Conservation (phyloP, 1,140 invertebrate species). For the Hypsibius dujardini region DNA sequence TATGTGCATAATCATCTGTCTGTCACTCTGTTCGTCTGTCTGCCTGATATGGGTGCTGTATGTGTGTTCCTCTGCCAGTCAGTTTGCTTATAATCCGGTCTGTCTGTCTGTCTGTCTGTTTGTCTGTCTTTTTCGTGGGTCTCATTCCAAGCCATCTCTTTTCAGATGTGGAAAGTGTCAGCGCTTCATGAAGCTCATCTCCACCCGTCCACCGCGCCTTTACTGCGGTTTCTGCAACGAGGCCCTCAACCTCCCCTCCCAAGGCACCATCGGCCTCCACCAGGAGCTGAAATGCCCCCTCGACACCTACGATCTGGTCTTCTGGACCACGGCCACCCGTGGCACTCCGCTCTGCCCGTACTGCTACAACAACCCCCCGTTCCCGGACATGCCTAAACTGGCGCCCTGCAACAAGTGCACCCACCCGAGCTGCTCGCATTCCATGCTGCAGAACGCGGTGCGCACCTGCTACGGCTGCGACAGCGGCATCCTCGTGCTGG, state of each 20-base stretch:
- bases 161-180: constrained; percentile 94
- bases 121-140: too few relatives aligned
- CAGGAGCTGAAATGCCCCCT: constrained; percentile 91
- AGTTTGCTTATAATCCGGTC: too few relatives aligned
- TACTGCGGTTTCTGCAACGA: constrained; percentile 91
- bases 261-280: constrained; percentile 77
- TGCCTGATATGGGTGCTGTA: too few relatives aligned
- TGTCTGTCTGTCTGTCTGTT: too few relatives aligned
- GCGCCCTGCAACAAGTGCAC: constrained; percentile 84
- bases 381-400: constrained; percentile 79
- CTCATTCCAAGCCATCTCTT: too few relatives aligned
- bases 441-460: constrained; percentile 65
- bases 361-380: constrained; percentile 95
- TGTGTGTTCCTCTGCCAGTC: too few relatives aligned
- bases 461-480: constrained; percentile 78
- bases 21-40: too few relatives aligned
- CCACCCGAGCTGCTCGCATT: constrained; percentile 80
- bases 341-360: constrained; percentile 92
- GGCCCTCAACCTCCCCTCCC: constrained; percentile 80
- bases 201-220: constrained; percentile 74
- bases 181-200: constrained; percentile 91
- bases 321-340: constrained; percentile 71
- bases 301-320: constrained; percentile 88
- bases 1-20: too few relatives aligned
- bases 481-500: constrained; percentile 69